A percentile compares a stretch with the other conserved stretches of the same genome.
Conservation (phyloP, 2,888 invertebrate species). For the Phyto melanocephala region DNA sequence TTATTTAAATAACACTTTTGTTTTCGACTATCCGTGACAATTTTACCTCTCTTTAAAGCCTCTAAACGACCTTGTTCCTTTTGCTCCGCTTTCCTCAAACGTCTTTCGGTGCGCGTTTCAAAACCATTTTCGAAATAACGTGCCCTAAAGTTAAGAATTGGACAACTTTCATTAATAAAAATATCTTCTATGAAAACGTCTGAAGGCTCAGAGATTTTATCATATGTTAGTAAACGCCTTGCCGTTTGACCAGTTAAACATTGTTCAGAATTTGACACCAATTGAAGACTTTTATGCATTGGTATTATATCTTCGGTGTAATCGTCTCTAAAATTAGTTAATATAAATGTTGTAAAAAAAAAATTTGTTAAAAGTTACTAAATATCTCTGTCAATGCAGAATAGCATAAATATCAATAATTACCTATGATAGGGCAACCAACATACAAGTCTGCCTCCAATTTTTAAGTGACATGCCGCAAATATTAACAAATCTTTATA, state of each 20-base stretch:
- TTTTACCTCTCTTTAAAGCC: constrained; percentile 75
- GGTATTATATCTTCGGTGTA: constrained; percentile 88
- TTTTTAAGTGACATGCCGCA: constrained; percentile 86
- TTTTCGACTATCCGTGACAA: constrained; percentile 68
- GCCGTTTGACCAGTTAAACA: constrained; percentile 88
- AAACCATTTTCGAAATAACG: constrained; percentile 86
- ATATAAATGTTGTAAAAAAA: not conserved
- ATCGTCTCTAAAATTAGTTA: constrained; percentile 81
- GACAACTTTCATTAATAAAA: constrained; percentile 37
- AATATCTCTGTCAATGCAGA: no score
- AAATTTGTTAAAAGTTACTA: no score
- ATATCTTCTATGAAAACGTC: constrained; percentile 66
- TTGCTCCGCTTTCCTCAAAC: constrained; percentile 79
- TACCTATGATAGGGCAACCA: constrained; percentile 96
- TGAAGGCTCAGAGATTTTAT: constrained; percentile 84
- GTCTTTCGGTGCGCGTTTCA: constrained; percentile 83
- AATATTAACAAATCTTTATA: constrained; percentile 92
- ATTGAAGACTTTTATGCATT: constrained; percentile 86
- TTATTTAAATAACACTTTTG: constrained; percentile 72
- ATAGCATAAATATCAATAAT: not conserved
- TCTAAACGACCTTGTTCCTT: constrained; percentile 77
- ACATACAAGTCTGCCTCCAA: constrained; percentile 92
- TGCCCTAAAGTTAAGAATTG: constrained; percentile 77
- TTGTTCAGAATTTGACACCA: constrained; percentile 94
- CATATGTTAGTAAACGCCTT: constrained; percentile 90